These are phyloP conservation scores for Artibeus jamaicensis DNA, from an alignment of 2,797 vertebrate genomes.

Conservation along the genomic window DNA sequence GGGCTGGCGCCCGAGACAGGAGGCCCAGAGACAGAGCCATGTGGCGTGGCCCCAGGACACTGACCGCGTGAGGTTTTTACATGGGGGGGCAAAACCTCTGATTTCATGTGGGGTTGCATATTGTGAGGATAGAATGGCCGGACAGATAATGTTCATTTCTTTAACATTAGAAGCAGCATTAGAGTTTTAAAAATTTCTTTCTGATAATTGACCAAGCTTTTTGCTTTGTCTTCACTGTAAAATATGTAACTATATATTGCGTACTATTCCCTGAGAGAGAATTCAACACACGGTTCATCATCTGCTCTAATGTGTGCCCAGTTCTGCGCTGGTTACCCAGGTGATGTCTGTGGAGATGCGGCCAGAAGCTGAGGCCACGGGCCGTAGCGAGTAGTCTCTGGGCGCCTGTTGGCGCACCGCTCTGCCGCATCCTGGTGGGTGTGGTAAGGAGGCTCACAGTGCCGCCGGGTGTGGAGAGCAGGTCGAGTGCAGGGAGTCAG, in stretches of 20 bases:
- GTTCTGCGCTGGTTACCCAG: not conserved
- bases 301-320: not conserved
- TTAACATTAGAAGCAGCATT: not conserved
- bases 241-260: not conserved
- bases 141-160: not conserved
- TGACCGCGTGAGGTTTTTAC: not conserved
- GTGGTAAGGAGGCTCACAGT: not conserved
- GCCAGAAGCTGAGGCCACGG: not conserved
- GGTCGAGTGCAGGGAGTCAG: not conserved
- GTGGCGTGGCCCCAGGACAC: not conserved
- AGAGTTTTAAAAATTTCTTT: not conserved
- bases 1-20: not conserved
- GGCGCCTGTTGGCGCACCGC: no score
- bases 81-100: not conserved
- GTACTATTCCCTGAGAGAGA: not conserved
- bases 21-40: not conserved
- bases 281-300: not conserved
- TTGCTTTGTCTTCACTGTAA: not conserved
- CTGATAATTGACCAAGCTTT: not conserved
- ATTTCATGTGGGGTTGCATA: not conserved
- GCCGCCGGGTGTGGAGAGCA: not conserved
- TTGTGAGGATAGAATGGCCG: not conserved
- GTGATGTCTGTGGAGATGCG: not conserved
- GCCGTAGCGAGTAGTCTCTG: not conserved
- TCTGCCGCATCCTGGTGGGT: rapidly evolving